phyloP scores from a whole-genome alignment of 2,113 vertebrate species.

The Psophia crepitans region DNA sequence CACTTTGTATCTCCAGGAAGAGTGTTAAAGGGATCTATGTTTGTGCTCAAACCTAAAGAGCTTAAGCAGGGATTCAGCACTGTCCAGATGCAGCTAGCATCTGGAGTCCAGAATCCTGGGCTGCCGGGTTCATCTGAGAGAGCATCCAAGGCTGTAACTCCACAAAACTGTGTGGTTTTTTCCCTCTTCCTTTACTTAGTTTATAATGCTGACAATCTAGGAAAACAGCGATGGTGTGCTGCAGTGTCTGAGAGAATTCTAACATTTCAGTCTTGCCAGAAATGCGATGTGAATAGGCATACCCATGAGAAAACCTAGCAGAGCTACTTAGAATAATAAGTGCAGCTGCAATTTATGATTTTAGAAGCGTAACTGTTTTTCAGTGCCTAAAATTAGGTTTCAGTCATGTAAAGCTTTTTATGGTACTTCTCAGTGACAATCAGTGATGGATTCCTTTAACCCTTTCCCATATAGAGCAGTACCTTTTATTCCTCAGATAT shows the following conservation, averaged over 20 bases:
- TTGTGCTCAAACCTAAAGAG: not conserved
- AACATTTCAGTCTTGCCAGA: not conserved
- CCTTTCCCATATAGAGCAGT: not conserved
- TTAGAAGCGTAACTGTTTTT: not conserved
- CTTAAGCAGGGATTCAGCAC: not conserved
- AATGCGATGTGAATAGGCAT: not conserved
- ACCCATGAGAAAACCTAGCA: constrained; percentile 12
- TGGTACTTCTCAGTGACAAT: not conserved
- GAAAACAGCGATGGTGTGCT: not conserved
- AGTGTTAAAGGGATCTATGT: not conserved
- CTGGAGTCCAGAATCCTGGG: not conserved
- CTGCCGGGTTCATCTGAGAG: not conserved
- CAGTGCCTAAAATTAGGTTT: constrained; percentile 13
- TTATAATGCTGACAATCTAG: not conserved
- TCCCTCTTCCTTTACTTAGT: not conserved
- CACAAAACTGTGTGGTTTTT: not conserved
- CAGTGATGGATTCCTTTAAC: not conserved
- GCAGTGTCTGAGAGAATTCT: not conserved
- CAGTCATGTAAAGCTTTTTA: not conserved
- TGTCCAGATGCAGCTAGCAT: not conserved
- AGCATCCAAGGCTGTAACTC: not conserved
- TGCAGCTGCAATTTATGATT: constrained; percentile 28
- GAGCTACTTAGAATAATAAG: constrained; percentile 1
- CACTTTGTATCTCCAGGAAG: not conserved
- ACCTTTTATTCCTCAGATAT: not conserved